A percentile compares a stretch with the other conserved stretches of the same genome.
phyloP scores from a whole-genome alignment of 2,113 vertebrate species.

The Chroicocephalus ridibundus region DNA sequence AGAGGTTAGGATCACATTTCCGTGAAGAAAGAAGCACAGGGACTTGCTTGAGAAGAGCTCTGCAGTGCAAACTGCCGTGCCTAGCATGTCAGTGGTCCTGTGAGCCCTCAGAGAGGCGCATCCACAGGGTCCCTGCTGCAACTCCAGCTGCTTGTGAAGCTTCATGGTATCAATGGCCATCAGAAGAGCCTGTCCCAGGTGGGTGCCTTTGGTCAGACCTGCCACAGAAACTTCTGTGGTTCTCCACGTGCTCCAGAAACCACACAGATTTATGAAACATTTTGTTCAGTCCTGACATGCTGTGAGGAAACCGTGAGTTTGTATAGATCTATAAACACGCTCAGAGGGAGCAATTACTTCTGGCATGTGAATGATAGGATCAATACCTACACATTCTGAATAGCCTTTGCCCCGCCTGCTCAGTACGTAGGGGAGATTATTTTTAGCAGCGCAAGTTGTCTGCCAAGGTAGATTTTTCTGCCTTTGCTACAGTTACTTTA shows the following conservation, averaged over 20 bases:
- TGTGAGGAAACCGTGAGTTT: conserved; percentile 16
- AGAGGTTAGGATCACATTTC: not conserved
- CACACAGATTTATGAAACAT: not conserved
- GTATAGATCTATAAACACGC: conserved; percentile 29
- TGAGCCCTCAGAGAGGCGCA: not conserved
- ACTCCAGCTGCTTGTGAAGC: not conserved
- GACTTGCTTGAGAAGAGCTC: not conserved
- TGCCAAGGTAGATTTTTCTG: conserved; percentile 16
- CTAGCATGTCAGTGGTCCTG: not conserved
- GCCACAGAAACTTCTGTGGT: not conserved
- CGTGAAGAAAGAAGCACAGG: not conserved
- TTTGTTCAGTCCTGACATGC: not conserved
- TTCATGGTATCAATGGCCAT: not conserved
- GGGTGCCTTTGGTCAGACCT: not conserved
- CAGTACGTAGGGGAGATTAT: not conserved
- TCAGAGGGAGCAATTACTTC: conserved; percentile 51
- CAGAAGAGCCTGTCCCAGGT: not conserved
- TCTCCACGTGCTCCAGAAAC: not conserved
- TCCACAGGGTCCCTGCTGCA: not conserved
- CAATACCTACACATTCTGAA: not conserved
- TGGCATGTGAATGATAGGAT: conserved; percentile 50
- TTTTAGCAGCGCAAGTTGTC: conserved; percentile 24
- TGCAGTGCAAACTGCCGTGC: not conserved
- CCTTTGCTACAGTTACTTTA: not conserved
- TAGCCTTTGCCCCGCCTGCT: not conserved